Base-by-base conservation (phyloP, 2,888 invertebrate species). In the Boloria selene region DNA sequence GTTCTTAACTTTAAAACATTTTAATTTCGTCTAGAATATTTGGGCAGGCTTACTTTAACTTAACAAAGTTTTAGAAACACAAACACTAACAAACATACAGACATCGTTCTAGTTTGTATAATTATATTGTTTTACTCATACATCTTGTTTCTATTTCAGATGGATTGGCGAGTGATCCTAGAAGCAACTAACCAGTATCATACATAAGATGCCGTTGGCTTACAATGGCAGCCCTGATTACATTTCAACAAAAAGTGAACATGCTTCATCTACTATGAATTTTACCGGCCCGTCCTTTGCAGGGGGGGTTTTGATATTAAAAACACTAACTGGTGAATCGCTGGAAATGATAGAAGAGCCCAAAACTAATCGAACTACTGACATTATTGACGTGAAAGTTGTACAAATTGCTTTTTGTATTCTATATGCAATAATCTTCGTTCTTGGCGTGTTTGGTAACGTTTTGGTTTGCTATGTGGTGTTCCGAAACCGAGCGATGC, bases 381-480 rank as follows among this genome's bases (percentile, higher is more conserved):
- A 95, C 75, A 92, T 95, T 50, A 95, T 95, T 67, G 93, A 95
- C 71, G 93, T 94, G 70, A 93, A 94, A 70, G 84, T 93, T 0
- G 95, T 96, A 4, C 96, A 96, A 88, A 93, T 95, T 13, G 87
- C 95, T 56, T 96, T 97, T 81, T 96, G 95, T 77, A 90, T 95
- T 65, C 89, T 97, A 44, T 98, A 98, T 85, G 92, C 94, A 3
- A 88, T 94, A 10, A 97, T 98, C 66, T 98, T 98, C 82, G 90
- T 96, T 0, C 89, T 97, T 14, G 98, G 98, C 0, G 91, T 97
- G 1, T 95, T 95, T 73, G 97, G 97, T 7, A 97, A 97, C 82
- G 94, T 95, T 5, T 88, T 98, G 14, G 97, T 98, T 26, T 96
- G 97, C 79, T 97, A 95, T 82, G 97, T 97, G 3, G 97, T 98